phyloP scores from a whole-genome alignment of 2,888 invertebrate species.

The Dynastes tityus region DNA sequence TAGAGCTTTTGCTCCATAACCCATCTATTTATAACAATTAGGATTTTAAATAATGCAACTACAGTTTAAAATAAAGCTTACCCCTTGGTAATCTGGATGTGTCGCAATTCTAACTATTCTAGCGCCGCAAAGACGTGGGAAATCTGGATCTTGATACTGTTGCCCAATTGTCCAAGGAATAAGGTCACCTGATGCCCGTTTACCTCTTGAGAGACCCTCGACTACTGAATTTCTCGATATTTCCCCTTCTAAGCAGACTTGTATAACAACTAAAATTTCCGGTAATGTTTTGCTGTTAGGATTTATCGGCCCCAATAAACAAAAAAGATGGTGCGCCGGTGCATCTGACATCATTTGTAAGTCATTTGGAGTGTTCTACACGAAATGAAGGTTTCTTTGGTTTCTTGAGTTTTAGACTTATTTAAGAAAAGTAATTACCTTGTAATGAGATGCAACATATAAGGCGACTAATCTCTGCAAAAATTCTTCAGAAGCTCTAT shows the following conservation, averaged over 20 bases:
- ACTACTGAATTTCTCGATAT: slow-evolving; percentile 81
- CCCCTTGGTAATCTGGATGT: slow-evolving; percentile 96
- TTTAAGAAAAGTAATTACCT: slow-evolving; percentile 73
- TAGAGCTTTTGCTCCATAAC: slow-evolving; percentile 93
- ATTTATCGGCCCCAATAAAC: slow-evolving; percentile 90
- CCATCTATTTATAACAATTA: slow-evolving; percentile 80
- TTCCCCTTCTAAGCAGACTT: slow-evolving; percentile 85
- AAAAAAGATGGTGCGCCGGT: slow-evolving; percentile 97
- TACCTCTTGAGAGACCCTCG: slow-evolving; percentile 88
- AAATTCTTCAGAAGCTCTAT: slow-evolving; percentile 93
- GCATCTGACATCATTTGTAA: slow-evolving; percentile 98
- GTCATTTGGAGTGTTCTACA: slow-evolving; percentile 96
- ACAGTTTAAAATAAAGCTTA: slow-evolving; percentile 66
- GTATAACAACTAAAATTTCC: slow-evolving; percentile 94
- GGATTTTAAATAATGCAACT: slow-evolving; percentile 26
- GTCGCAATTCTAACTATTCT: slow-evolving; percentile 97
- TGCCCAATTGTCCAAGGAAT: slow-evolving; percentile 99
- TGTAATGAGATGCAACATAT: slow-evolving; percentile 98
- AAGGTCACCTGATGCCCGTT: slow-evolving; percentile 94
- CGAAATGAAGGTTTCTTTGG: not conserved
- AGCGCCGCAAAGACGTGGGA: slow-evolving; percentile 91
- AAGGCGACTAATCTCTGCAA: slow-evolving; percentile 93
- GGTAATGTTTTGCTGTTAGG: slow-evolving; percentile 83
- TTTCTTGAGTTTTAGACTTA: not conserved
- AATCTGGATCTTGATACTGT: slow-evolving; percentile 95